Percentiles rank a stretch among this genome's conserved stretches.
Evolutionary conservation across 1,140 invertebrate species (phyloP).

Genomic region (Hycleus phaleratus): DNA sequence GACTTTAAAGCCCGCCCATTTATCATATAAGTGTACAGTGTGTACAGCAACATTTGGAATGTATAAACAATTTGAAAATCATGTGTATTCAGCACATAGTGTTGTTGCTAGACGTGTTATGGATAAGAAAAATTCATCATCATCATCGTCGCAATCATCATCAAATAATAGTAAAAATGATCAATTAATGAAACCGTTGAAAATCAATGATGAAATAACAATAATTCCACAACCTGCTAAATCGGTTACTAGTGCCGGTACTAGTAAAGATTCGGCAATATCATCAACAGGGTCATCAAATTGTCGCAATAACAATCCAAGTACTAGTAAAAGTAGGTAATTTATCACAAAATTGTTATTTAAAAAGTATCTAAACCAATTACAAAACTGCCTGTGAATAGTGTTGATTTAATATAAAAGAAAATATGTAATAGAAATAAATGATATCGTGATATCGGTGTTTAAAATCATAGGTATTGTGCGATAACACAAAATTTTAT

Average conservation of each 20-base stretch:
- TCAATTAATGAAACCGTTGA: conserved; percentile 71
- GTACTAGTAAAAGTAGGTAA: conserved; percentile 36
- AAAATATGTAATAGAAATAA: background rate
- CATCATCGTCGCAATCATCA: conserved; percentile 32
- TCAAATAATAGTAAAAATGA: conserved; percentile 51
- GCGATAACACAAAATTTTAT: too few species aligned
- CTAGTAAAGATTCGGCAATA: conserved; percentile 27
- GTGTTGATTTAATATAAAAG: background rate
- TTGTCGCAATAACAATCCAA: conserved; percentile 15
- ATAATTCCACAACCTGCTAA: conserved; percentile 82
- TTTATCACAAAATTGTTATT: background rate
- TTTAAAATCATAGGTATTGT: conserved; percentile 8
- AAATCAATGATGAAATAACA: conserved; percentile 88
- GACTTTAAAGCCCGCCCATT: conserved; percentile 82
- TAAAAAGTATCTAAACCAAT: background rate
- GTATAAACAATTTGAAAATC: conserved; percentile 92
- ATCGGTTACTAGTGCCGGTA: conserved; percentile 26
- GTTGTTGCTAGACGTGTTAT: conserved; percentile 72
- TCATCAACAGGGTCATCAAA: conserved; percentile 17
- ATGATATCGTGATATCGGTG: conserved; percentile 9
- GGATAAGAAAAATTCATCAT: conserved; percentile 56
- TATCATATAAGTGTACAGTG: conserved; percentile 91
- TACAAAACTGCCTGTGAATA: background rate
- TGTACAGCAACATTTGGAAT: conserved; percentile 90
- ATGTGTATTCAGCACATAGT: conserved; percentile 87